phyloP scores from a whole-genome alignment of 2,888 invertebrate genomes.

The Oasisia sp. region DNA sequence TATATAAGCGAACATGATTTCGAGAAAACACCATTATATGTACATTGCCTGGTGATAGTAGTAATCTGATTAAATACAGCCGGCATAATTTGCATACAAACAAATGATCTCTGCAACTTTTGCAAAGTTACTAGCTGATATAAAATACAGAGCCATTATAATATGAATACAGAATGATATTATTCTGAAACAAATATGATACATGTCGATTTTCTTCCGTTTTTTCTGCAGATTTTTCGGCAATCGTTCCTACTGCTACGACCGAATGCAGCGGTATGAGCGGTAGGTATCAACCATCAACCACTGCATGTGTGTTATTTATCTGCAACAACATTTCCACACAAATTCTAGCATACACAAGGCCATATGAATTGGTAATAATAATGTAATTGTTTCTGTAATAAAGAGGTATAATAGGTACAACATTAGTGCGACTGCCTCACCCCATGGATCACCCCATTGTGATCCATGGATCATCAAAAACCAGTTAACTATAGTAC shows the following conservation, averaged over 20 bases:
- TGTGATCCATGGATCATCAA: background rate
- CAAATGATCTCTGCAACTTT: too few species aligned
- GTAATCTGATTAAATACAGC: too few species aligned
- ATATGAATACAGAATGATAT: background rate
- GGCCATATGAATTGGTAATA: too few species aligned
- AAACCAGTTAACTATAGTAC: too few species aligned
- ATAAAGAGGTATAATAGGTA: background rate
- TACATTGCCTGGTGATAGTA: too few species aligned
- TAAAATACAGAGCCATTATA: too few species aligned
- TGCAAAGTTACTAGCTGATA: too few species aligned
- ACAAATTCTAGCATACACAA: background rate
- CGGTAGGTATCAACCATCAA: conserved; percentile 56
- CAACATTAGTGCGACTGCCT: background rate
- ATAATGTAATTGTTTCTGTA: too few species aligned
- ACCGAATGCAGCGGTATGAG: conserved; percentile 65
- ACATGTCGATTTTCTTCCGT: conserved; percentile 22
- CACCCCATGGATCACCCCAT: background rate
- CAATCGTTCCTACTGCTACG: conserved; percentile 68
- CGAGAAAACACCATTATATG: too few species aligned
- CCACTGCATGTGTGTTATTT: background rate
- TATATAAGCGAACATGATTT: too few species aligned
- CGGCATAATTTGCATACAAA: too few species aligned
- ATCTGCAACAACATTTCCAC: conserved; percentile 8
- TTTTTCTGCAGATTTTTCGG: conserved; percentile 66
- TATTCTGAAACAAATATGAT: background rate